phyloP scores from a whole-genome alignment of 2,797 vertebrate species.

The Lycodopsis pacificus region DNA sequence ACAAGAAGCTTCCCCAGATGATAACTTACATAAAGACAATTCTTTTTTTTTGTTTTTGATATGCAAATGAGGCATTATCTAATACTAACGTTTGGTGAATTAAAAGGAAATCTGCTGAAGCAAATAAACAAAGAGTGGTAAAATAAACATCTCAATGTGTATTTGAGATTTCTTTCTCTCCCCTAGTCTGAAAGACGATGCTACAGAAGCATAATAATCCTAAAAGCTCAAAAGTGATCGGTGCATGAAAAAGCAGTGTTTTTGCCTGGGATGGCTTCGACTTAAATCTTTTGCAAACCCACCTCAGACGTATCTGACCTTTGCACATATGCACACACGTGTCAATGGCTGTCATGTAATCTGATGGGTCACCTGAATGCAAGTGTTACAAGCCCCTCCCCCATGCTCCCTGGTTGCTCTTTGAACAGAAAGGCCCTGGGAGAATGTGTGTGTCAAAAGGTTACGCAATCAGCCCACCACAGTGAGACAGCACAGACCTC shows the following conservation, averaged over 20 bases:
- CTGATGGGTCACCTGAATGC: not conserved
- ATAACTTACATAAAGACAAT: not conserved
- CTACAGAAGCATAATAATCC: not conserved
- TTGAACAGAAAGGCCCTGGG: constrained; percentile 64
- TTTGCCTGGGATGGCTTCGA: not conserved
- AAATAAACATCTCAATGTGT: not conserved
- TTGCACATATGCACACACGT: not conserved
- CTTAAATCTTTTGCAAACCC: not conserved
- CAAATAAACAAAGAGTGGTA: not conserved
- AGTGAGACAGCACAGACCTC: constrained; percentile 80
- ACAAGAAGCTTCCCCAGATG: not conserved
- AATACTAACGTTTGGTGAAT: not conserved
- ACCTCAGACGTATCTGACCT: not conserved
- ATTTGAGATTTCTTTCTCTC: not conserved
- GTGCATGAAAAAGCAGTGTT: not conserved
- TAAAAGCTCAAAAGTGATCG: not conserved
- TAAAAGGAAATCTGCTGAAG: not conserved
- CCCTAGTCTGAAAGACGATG: not conserved
- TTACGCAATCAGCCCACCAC: constrained; percentile 82
- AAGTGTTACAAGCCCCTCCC: constrained; percentile 38
- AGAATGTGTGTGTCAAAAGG: constrained; percentile 78
- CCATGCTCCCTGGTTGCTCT: constrained; percentile 39
- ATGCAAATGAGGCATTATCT: not conserved
- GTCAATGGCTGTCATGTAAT: constrained; percentile 7
- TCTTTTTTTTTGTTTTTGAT: not conserved